Percentiles rank a stretch among this genome's conserved stretches.
Conservation (phyloP, 2,888 invertebrate genomes). For the Matsumyia berberina region DNA sequence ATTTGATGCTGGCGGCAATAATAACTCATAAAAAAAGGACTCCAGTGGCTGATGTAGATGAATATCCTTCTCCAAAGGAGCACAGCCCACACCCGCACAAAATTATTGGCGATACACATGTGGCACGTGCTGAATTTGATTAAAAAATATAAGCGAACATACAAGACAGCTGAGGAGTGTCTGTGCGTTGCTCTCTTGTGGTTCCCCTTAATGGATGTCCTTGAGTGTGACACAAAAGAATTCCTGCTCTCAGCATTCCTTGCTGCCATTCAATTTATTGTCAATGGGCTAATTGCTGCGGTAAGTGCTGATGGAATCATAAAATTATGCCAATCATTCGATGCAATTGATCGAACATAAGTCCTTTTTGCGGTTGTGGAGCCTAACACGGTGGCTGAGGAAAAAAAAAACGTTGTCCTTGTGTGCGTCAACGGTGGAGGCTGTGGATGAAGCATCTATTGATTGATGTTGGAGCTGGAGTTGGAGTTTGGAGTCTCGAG, state of each 20-base stretch:
- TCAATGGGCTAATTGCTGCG: constrained; percentile 61
- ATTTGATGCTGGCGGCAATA: constrained; percentile 68
- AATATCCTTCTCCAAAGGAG: constrained; percentile 23
- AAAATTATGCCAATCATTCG: constrained; percentile 66
- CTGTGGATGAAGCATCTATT: constrained; percentile 20
- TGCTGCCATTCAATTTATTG: constrained; percentile 29
- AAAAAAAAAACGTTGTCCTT: constrained; percentile 16
- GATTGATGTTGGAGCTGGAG: background rate
- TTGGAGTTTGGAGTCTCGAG: constrained; percentile 5
- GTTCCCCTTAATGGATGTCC: constrained; percentile 41
- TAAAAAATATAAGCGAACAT: constrained; percentile 25
- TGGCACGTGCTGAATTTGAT: constrained; percentile 70
- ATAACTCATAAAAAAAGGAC: constrained; percentile 70
- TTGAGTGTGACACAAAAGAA: constrained; percentile 41
- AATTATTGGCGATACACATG: constrained; percentile 47
- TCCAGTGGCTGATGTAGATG: constrained; percentile 39
- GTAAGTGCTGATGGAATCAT: constrained; percentile 61
- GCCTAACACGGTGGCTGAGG: background rate
- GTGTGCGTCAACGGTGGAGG: too few species aligned
- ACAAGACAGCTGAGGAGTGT: constrained; percentile 31
- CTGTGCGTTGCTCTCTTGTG: constrained; percentile 15
- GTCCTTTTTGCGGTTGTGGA: constrained; percentile 35
- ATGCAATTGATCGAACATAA: constrained; percentile 69
- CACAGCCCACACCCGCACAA: background rate
- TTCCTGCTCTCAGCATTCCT: constrained; percentile 20